These are phyloP conservation scores for Petrosia ficiformis DNA, from an alignment of 37 sponge, comb jelly and placozoan genomes.

Conservation along the genomic window DNA sequence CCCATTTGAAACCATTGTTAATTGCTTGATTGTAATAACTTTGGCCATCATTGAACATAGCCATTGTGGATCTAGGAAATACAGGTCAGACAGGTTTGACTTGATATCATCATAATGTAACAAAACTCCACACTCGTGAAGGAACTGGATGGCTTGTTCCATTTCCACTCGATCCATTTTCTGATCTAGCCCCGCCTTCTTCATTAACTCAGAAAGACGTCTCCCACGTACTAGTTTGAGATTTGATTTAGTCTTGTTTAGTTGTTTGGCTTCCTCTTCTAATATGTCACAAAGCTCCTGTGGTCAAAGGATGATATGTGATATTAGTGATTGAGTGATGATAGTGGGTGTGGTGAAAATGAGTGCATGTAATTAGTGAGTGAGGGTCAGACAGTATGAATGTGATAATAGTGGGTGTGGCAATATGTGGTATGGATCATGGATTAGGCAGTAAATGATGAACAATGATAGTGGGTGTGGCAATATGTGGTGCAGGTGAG, in stretches of 20 bases:
- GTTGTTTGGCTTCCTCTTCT: slow-evolving; percentile 37
- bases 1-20: slow-evolving; percentile 40
- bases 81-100: slow-evolving; percentile 69
- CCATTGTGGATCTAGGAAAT: slow-evolving; percentile 88
- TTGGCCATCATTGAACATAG: slow-evolving; percentile 76
- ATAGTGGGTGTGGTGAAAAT: too few relatives aligned
- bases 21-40: slow-evolving; percentile 67
- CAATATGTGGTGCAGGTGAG: too few relatives aligned
- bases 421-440: too few relatives aligned
- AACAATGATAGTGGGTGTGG: too few relatives aligned
- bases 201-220: slow-evolving; percentile 44
- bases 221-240: slow-evolving; percentile 26
- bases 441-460: too few relatives aligned
- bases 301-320: not conserved
- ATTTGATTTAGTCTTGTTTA: not conserved
- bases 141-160: slow-evolving; percentile 68
- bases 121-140: slow-evolving; percentile 80
- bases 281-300: slow-evolving; percentile 48
- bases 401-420: too few relatives aligned
- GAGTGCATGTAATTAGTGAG: too few relatives aligned
- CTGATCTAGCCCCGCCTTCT: slow-evolving; percentile 9
- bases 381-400: too few relatives aligned
- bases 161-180: slow-evolving; percentile 32
- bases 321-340: too few relatives aligned
- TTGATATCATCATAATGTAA: slow-evolving; percentile 74